These are phyloP conservation scores for Chitala chitala DNA, from an alignment of 2,113 vertebrate genomes.

Conservation along the genomic window DNA sequence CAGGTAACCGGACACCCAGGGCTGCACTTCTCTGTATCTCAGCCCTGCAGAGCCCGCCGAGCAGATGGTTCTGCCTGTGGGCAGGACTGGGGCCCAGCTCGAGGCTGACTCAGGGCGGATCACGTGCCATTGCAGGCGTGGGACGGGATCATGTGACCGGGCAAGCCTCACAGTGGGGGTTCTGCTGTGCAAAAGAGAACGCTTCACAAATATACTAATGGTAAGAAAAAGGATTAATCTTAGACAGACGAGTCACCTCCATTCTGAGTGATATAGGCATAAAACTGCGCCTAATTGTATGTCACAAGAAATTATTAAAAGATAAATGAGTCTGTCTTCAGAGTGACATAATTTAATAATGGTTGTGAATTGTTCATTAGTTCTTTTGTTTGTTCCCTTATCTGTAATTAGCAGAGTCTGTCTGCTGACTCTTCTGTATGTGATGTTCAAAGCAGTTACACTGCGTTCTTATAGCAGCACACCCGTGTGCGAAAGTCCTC, in stretches of 20 bases:
- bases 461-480: neutral
- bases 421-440: neutral
- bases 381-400: conserved; percentile 36
- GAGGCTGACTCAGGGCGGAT: neutral
- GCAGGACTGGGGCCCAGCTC: neutral
- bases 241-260: neutral
- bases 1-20: neutral
- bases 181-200: neutral
- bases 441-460: neutral
- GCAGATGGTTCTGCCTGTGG: neutral
- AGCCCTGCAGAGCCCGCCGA: neutral
- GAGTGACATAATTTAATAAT: conserved; percentile 4
- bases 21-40: neutral
- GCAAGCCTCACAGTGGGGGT: neutral
- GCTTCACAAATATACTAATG: neutral
- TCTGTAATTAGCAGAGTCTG: conserved; percentile 37
- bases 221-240: neutral
- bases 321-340: conserved; percentile 12
- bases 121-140: neutral
- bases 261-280: neutral
- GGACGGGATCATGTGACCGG: conserved; percentile 1
- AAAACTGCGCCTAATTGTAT: no score
- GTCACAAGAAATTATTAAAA: neutral
- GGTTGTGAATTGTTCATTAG: neutral
- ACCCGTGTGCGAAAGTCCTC: neutral